phyloP scores from a whole-genome alignment of 2,797 vertebrate genomes.

The Sebastes steindachneri region DNA sequence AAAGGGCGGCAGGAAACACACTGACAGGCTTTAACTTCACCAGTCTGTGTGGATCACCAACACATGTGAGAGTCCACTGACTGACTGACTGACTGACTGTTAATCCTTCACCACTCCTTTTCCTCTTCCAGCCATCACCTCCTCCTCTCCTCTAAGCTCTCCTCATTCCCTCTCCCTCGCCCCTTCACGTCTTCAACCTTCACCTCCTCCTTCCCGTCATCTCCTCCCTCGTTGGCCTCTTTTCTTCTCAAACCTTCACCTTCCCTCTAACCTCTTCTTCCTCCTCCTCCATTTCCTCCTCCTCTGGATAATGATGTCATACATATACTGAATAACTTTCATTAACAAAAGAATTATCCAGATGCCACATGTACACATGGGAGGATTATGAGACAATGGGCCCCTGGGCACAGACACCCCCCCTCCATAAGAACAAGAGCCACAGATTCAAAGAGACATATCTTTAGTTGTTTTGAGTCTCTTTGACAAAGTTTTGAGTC shows the following conservation, averaged over 20 bases:
- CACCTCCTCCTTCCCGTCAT: background rate
- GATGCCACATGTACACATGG: background rate
- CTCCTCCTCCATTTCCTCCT: background rate
- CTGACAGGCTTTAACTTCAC: slow-evolving; percentile 36
- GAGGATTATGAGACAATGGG: background rate
- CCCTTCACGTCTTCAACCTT: background rate
- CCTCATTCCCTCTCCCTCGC: background rate
- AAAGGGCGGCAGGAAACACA: slow-evolving; percentile 23
- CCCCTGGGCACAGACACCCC: background rate
- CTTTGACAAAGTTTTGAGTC: background rate
- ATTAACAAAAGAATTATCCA: background rate
- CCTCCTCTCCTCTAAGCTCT: background rate
- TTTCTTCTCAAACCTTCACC: slow-evolving; percentile 1
- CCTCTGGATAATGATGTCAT: background rate
- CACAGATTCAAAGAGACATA: background rate
- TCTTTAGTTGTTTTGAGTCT: background rate
- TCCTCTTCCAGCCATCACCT: background rate
- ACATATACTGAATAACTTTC: background rate
- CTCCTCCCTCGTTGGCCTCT: background rate
- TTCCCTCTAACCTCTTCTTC: background rate
- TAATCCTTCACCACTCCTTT: slow-evolving; percentile 51
- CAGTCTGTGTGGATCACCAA: slow-evolving; percentile 40
- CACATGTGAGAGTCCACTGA: slow-evolving; percentile 41
- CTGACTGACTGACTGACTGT: slow-evolving; percentile 36
- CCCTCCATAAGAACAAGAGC: too few relatives aligned